These are phyloP conservation scores for Heliocidaris erythrogramma DNA, from an alignment of 35 echinoderm and acorn worm species.

Conservation along the genomic window DNA sequence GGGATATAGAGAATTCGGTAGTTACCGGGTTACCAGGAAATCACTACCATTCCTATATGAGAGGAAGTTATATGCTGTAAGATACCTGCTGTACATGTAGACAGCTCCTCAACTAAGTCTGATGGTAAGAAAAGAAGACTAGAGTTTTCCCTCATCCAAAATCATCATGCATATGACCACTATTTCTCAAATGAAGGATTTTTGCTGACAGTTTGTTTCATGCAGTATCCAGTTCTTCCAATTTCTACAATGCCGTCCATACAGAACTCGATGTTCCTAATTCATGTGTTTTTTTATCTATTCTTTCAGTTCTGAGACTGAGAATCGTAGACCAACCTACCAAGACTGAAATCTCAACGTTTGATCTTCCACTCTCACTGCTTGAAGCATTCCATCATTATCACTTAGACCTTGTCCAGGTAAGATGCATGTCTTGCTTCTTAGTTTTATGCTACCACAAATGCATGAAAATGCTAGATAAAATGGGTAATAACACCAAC, in stretches of 20 bases:
- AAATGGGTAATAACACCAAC: neutral
- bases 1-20: no score
- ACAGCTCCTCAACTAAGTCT: neutral
- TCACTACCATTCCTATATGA: neutral
- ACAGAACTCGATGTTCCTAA: neutral
- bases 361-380: conserved; percentile 45
- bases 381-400: conserved; percentile 74
- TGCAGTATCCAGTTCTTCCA: no score
- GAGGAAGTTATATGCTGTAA: neutral
- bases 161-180: no score
- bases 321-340: conserved; percentile 43
- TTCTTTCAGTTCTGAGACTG: conserved; percentile 36
- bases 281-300: neutral
- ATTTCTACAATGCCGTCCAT: no score
- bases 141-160: no score
- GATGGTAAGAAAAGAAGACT: neutral
- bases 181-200: no score
- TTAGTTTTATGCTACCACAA: no score
- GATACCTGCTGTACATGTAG: neutral
- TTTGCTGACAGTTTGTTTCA: no score
- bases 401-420: conserved; percentile 74
- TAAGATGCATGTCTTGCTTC: neutral
- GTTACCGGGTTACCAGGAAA: no score
- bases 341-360: conserved; percentile 27
- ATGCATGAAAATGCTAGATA: no score